Evolutionary conservation across 2,113 vertebrate genomes (phyloP).

Genomic region (Physeter macrocephalus): DNA sequence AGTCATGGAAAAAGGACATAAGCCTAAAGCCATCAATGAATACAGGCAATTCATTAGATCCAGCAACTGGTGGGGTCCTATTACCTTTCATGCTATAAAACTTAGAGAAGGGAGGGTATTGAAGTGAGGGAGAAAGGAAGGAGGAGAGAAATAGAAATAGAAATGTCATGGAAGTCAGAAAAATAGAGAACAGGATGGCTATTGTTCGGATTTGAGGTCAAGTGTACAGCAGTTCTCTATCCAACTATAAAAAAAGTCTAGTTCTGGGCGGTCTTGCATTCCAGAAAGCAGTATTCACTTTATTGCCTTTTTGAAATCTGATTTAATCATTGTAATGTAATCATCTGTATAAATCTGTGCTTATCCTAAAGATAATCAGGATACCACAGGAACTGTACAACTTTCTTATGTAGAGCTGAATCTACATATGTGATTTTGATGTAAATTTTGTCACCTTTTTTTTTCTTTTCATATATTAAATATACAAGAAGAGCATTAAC

Average conservation of each 20-base stretch:
- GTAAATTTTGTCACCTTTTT: slow-evolving; percentile 8
- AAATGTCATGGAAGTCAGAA: background rate
- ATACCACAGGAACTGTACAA: background rate
- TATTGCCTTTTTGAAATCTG: slow-evolving; percentile 15
- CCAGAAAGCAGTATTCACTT: slow-evolving; percentile 44
- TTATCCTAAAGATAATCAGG: slow-evolving; percentile 52
- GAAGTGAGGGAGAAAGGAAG: background rate
- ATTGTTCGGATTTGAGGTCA: slow-evolving; percentile 16
- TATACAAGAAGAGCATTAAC: background rate
- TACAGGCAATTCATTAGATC: slow-evolving; percentile 28
- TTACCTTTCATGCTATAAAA: slow-evolving; percentile 47
- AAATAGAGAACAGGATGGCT: background rate
- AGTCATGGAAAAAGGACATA: slow-evolving; percentile 31
- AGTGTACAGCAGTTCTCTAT: background rate
- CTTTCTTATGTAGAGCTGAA: background rate
- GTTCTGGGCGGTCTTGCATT: background rate
- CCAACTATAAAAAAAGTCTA: background rate
- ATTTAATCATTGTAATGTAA: background rate
- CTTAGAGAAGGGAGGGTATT: background rate
- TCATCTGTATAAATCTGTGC: slow-evolving; percentile 57
- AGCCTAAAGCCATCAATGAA: slow-evolving; percentile 44
- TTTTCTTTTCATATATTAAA: background rate
- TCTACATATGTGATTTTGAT: background rate
- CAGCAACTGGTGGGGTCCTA: background rate
- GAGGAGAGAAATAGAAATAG: background rate